Base-by-base conservation (phyloP, 2,113 vertebrate genomes). In the Pampusana beccarii region DNA sequence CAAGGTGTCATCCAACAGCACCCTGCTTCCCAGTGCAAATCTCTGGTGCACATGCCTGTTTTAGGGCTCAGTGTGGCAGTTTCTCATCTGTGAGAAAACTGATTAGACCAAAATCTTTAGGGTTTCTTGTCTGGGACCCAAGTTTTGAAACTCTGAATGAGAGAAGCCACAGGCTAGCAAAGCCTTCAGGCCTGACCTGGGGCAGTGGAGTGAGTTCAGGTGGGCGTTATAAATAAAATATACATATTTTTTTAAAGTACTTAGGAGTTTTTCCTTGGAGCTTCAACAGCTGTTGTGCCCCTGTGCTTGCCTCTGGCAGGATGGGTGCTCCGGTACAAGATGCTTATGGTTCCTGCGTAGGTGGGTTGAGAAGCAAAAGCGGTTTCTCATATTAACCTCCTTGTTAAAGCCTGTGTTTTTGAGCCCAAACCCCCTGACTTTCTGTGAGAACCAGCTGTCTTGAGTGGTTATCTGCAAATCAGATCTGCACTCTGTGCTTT, bases 181-280 rank as follows among this genome's bases (percentile, higher is more conserved):
- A 78, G 31, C 58, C n/a, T 81, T 64, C 5, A 5, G 62, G 81
- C 38, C 48, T 65, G 38, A 56, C 25, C 48, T 44, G 57, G 29
- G 57, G 26, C 36, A 53, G 18, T 0, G 0, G 11, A 20, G 10
- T 40, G 15, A 62, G 38, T 0, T 0, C 21, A 23, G 15, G 11
- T 51, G 10, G 51, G 7, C 28, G 9, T 70, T 88, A 6, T 65
- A 70, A 87, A 51, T 26, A 46, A 46, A 46, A 46, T 44, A 44
- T 18, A 44, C 42, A 16, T 21, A 16, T 72, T 5, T 36, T 9
- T 26, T 19, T 38, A 4, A 31, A 46, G n/a, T 40, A 23, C 25
- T 87, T 78, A 54, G 48, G 50, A 36, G 31, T 25, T 85, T 87
- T 74, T n/a, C 16, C 36, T 42, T 11, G 11, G 29, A 54, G 42